Conservation (phyloP, 2,113 vertebrate species). For the Notechis scutatus region DNA sequence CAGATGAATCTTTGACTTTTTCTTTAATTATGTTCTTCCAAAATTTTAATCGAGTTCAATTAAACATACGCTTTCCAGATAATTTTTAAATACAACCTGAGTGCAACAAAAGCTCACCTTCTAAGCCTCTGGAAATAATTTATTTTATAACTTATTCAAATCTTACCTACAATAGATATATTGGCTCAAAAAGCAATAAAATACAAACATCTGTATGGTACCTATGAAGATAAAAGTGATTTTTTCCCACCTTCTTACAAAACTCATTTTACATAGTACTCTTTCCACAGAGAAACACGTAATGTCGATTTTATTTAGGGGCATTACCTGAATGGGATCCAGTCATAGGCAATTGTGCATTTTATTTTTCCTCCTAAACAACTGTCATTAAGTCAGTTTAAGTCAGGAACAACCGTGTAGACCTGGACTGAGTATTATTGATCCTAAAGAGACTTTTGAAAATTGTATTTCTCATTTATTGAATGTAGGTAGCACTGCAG, state of each 20-base stretch:
- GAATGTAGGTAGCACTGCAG: neutral
- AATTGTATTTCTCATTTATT: neutral
- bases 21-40: neutral
- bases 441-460: neutral
- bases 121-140: slow-evolving; percentile 7
- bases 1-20: neutral
- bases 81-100: slow-evolving; percentile 39
- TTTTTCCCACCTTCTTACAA: slow-evolving; percentile 18
- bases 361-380: neutral
- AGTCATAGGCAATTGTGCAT: neutral
- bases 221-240: slow-evolving; percentile 41
- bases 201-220: slow-evolving; percentile 9
- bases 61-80: slow-evolving; percentile 22
- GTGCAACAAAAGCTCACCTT: slow-evolving; percentile 29
- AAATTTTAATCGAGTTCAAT: slow-evolving; percentile 41
- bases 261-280: slow-evolving; percentile 26
- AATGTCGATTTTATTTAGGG: slow-evolving; percentile 39
- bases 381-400: neutral
- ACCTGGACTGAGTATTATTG: neutral
- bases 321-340: slow-evolving; percentile 1
- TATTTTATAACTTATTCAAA: slow-evolving; percentile 23
- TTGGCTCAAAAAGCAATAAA: slow-evolving; percentile 55
- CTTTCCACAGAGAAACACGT: slow-evolving; percentile 38
- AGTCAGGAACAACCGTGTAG: neutral
- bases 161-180: slow-evolving; percentile 30